Base-by-base conservation (phyloP, 2,113 vertebrate species). In the Pelmatolapia mariae region DNA sequence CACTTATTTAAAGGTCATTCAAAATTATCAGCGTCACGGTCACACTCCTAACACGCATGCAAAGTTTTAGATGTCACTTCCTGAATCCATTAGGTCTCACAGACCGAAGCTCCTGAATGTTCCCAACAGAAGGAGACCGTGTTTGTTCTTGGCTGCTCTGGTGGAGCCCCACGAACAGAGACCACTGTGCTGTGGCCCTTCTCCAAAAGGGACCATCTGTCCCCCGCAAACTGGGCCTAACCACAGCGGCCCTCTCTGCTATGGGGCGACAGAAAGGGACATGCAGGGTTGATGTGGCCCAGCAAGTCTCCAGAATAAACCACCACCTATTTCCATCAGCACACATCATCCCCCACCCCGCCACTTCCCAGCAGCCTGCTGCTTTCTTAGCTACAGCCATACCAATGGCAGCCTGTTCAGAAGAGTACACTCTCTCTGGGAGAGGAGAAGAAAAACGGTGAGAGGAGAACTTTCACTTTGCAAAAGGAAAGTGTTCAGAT, bases 181-280 rank as follows among this genome's bases (percentile, higher is more conserved):
- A 91, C 83, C 84, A 63, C 93, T 91, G 92, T 82, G 92, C 85
- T 43, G 89, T 93, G 93, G 94, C 94, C 90, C 86, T 84, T 87
- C 85, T 95, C 95, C 95, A 96, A 94, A 93, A 92, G 80, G 89
- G 85, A 93, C 96, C 96, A 96, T 96, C 96, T 96, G 96, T 94
- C 89, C 92, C 85, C 56, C 59, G 33, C 40, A 54, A 92, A 93
- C 86, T 86, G 87, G 93, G 90, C 89, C 89, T 22, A 61, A 86
- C 85, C 89, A 82, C 89, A 61, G 81, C 56, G 63, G 91, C 86
- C 84, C 57, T 90, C 54, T 7, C 81, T 56, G 80, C 71, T 43
- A 71, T 31, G 26, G 71, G 88, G 90, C 85, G 68, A 88, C 83
- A 80, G 84, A 91, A 22, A 82, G 82, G 68, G 92, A 84, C 56